Evolutionary conservation across 1,140 invertebrate genomes (phyloP), one percentile per base, ranked within the genome.

Genomic region (Octopus sinensis): DNA sequence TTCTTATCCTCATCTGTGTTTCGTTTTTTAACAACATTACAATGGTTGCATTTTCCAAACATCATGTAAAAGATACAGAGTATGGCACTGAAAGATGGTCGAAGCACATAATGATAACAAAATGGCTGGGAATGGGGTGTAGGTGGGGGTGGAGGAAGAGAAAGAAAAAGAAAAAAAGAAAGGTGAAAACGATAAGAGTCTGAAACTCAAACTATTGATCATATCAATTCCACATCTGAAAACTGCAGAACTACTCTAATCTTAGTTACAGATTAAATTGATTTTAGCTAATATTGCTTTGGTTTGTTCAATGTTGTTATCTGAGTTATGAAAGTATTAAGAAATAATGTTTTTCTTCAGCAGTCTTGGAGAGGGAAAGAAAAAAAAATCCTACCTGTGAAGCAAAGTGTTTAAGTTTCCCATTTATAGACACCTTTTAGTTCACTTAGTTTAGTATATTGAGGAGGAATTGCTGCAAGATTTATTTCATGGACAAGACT

Each of bases 241-340:
- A 12, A 80, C 4, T 52, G 43, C 12, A 17, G 1, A 23, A 6
- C n/a, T 53, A 53, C 10, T 79, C 62, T 17, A 53, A 82, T 10
- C 54, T 30, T 54, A 17, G 13, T 79, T 23, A 23, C 43, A 51
- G 12, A 51, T 43, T n/a, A 13, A 5, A 10, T 30, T 9, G 80
- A 10, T 51, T 13, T 51, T 13, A 81, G 12, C n/a, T 6, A 43
- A 9, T 51, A n/a, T 4, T 53, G 54, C 54, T n/a, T 30, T 78
- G 43, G 23, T 10, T 79, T 79, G 54, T 81, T 76, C 79, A 30
- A 56, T 79, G 54, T 79, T 75, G 51, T 76, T 52, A 53, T 54
- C 79, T 76, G 17, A 53, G 7, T 76, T n/a, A n/a, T 76, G 2
- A 17, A 43, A 43, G 30, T 43, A 43, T 43, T 43, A 43, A 43